Base-by-base conservation (phyloP, 2,888 invertebrate species). In the Drosophila melanosoma region DNA sequence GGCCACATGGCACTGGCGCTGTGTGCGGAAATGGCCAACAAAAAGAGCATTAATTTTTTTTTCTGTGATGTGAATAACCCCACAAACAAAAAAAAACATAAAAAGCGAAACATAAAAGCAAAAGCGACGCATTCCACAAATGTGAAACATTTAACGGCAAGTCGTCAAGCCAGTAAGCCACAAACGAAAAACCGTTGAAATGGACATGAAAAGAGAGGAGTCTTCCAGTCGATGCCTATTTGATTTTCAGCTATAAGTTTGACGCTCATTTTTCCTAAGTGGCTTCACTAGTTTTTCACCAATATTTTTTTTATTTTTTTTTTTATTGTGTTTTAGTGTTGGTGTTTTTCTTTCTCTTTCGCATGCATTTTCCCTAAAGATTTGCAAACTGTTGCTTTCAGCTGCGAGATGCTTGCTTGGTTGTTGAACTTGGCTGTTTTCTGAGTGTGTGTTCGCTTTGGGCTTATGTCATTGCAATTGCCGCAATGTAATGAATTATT, bases 1-100 rank as follows among this genome's bases (percentile, higher is more conserved):
- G 84, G 84, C 83, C 91, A 84, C 92, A 92, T 92, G 77, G 83
- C 86, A 82, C 76, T 66, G 73, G 79, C 76, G 74, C 66, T 63
- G 57, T 65, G 63, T 15, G 29, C 73, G 79, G 65, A 79, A 81
- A 86, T 73, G 51, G 51, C 45, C 63, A 57, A 20, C 29, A 42
- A 73, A 64, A 63, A 74, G 48, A 60, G 71, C 66, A 67, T 69
- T 69, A 59, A 62, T 49, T 17, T 33, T 64, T 33, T 64, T 40
- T 29, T 0, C 29, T 29, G 29, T 4, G 49, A 36, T 81, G 83
- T 85, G 82, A 87, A 85, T 82, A 83, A 86, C 83, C 86, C 69
- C 81, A 52, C 51, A 40, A 52, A 64, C 40, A 29, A 36, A 10
- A 12, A 38, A 17, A 5, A 20, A 1, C 6, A 35, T 11, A 52